These are phyloP conservation scores for Brachionus rotundiformis DNA, from an alignment of 1,140 invertebrate genomes.

Conservation along the genomic window DNA sequence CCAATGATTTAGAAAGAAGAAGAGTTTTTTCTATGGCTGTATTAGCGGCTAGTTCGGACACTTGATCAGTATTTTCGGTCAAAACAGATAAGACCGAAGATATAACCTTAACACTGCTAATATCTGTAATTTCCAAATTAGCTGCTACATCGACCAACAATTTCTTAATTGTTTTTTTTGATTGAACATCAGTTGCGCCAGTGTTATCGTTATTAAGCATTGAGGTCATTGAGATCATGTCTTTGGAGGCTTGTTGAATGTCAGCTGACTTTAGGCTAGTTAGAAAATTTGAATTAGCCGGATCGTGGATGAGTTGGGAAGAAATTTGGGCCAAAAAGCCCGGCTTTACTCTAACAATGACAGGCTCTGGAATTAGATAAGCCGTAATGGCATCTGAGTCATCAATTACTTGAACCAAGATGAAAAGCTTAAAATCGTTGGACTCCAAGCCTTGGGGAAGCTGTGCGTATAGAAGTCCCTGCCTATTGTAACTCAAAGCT, in stretches of 20 bases:
- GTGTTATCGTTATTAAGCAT: neutral
- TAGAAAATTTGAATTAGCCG: neutral
- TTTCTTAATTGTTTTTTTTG: neutral
- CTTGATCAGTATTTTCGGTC: slow-evolving; percentile 10
- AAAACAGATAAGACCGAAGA: slow-evolving; percentile 16
- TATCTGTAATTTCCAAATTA: neutral
- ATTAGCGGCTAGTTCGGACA: neutral
- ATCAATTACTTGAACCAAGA: slow-evolving; percentile 8
- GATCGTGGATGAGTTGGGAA: neutral
- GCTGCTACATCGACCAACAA: neutral
- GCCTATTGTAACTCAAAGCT: neutral
- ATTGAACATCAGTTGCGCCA: neutral
- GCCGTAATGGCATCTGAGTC: slow-evolving; percentile 30
- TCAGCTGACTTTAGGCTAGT: neutral
- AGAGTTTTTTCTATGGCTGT: neutral
- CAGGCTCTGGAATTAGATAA: neutral
- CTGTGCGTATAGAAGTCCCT: neutral
- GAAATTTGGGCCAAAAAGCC: neutral
- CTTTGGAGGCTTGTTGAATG: neutral
- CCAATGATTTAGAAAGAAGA: neutral
- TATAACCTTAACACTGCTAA: slow-evolving; percentile 30
- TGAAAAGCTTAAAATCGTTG: neutral
- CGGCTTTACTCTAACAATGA: neutral
- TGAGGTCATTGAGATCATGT: neutral
- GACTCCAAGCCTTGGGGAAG: neutral